phyloP scores from a whole-genome alignment of 2,888 invertebrate species.

The Xestoiulus laeticollis region DNA sequence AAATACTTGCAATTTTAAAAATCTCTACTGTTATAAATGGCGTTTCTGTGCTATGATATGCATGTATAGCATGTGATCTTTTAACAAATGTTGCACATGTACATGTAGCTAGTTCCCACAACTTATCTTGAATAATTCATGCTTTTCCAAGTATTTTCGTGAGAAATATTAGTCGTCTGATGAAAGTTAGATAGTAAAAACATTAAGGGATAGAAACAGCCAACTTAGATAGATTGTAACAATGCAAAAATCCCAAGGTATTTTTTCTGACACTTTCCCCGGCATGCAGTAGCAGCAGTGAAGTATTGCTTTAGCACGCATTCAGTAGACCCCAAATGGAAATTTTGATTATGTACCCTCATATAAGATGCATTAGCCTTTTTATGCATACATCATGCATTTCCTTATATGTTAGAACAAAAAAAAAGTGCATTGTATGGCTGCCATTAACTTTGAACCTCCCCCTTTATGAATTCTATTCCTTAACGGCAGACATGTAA shows the following conservation, averaged over 20 bases:
- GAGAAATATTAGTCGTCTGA: no score
- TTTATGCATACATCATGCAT: not conserved
- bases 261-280: constrained; percentile 8
- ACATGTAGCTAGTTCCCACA: no score
- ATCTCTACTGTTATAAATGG: no score
- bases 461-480: not conserved
- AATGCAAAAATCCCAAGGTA: not conserved
- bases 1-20: no score
- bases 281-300: not conserved
- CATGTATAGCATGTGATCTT: no score
- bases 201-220: not conserved
- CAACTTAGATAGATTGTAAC: not conserved
- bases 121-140: not conserved
- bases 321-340: not conserved
- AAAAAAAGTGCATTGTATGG: not conserved
- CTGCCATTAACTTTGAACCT: constrained; percentile 39
- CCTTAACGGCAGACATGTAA: not conserved
- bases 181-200: not conserved
- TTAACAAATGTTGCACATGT: no score
- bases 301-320: not conserved
- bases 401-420: not conserved
- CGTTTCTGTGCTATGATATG: no score
- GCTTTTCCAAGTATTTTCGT: not conserved
- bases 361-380: constrained; percentile 35
- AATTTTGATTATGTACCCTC: constrained; percentile 7